Conservation (phyloP, 2,797 vertebrate genomes). For the Rhinella marina region DNA sequence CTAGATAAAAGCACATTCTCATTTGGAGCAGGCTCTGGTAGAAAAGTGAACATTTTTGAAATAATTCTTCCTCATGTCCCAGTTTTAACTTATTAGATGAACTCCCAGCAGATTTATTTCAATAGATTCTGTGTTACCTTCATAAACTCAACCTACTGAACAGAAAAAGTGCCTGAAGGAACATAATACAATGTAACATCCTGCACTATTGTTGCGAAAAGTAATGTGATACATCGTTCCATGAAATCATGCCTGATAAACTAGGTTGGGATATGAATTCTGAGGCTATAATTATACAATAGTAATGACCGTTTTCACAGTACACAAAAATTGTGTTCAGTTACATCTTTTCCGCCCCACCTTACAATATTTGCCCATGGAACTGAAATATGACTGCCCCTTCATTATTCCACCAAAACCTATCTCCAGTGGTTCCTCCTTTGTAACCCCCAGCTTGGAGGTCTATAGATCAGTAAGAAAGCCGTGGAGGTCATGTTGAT, state of each 20-base stretch:
- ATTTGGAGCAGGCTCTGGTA: constrained; percentile 56
- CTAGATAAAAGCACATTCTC: constrained; percentile 72
- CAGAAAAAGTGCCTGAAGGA: constrained; percentile 51
- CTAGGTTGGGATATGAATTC: constrained; percentile 2
- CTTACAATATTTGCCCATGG: neutral
- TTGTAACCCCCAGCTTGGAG: neutral
- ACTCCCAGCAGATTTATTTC: constrained; percentile 65
- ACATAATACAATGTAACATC: constrained; percentile 41
- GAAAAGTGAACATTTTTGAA: constrained; percentile 26
- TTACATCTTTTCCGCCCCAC: neutral
- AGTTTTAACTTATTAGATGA: constrained; percentile 58
- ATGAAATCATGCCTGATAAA: constrained; percentile 1
- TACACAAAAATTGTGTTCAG: neutral
- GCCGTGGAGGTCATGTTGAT: neutral
- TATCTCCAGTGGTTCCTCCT: neutral
- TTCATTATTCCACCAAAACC: neutral
- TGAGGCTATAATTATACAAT: constrained; percentile 7
- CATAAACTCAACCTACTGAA: constrained; percentile 52
- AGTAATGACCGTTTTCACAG: neutral
- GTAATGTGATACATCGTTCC: constrained; percentile 31
- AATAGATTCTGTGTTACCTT: constrained; percentile 51
- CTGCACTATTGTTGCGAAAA: constrained; percentile 36
- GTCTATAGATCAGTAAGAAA: neutral
- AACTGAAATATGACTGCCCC: neutral
- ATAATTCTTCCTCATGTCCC: constrained; percentile 39